Conservation (phyloP, 2,888 invertebrate species). For the Caenorhabditis sp. region DNA sequence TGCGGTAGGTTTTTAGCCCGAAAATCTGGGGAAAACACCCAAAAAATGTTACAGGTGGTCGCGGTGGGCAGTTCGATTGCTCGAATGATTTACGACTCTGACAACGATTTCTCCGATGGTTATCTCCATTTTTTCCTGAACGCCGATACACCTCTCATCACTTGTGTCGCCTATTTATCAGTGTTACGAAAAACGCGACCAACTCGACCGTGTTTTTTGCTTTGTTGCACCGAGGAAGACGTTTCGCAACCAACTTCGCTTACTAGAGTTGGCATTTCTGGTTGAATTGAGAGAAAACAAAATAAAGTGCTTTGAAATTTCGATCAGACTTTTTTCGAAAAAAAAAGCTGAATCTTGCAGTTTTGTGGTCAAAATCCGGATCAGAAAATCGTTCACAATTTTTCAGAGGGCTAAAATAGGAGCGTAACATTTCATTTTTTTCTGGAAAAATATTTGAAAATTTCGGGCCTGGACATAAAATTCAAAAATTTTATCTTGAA, state of each 20-base stretch:
- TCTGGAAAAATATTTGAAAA: no score
- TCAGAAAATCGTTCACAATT: no score
- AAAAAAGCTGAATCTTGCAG: no score
- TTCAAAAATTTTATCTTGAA: no score
- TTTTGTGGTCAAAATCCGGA: no score
- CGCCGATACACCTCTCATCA: neutral
- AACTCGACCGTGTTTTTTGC: constrained; percentile 21
- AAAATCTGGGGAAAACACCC: neutral
- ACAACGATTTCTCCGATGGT: neutral
- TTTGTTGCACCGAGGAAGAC: constrained; percentile 11
- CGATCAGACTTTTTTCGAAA: no score
- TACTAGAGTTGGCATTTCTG: neutral
- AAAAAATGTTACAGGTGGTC: neutral
- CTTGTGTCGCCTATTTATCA: neutral
- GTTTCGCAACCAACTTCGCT: neutral
- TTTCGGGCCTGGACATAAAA: no score
- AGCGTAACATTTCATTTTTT: no score
- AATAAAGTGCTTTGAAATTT: no score
- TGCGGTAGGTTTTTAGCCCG: neutral
- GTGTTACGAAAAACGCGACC: constrained; percentile 2
- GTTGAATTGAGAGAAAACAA: no score
- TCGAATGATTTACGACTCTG: neutral
- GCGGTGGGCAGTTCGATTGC: neutral
- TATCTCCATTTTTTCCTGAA: neutral
- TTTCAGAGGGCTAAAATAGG: no score